Base-by-base conservation (phyloP, 2,113 vertebrate species). In the Clarias magur region DNA sequence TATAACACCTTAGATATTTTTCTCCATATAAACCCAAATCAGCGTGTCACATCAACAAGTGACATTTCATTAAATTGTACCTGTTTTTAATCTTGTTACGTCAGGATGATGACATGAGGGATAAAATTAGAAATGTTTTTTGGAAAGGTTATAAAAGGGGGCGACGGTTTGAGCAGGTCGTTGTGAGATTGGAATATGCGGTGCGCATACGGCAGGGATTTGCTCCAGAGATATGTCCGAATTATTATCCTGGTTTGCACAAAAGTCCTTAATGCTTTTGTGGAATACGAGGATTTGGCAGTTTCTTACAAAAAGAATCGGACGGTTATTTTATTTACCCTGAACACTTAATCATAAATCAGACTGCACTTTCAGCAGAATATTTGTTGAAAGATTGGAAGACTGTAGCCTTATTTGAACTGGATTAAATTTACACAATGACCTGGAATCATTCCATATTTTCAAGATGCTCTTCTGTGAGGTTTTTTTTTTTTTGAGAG, bases 291-390 rank as follows among this genome's bases (percentile, higher is more conserved):
- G 38, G 73, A 65, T 65, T 63, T 57, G 68, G 8, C 30, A 19
- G 34, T 38, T 76, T 54, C 54, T 59, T n/a, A 13, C 19, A 16
- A 16, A 82, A 79, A 48, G 48, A 48, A 56, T 3, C 25, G 27
- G 38, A 42, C 34, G 59, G 17, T 34, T 80, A 23, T 78, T 62
- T 0, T 48, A 78, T 78, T 63, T 54, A 65, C 30, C 5, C 12
- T 84, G 21, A 57, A 4, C 25, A 53, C 56, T 76, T 75, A 76
- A 63, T 85, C 72, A 65, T 38, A 76, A 78, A 85, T 85, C 72
- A 42, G 73, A 23, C 25, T 63, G 23, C 59, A n/a, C 21, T 34
- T 56, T n/a, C 16, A 25, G n/a, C 19, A 38, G 59, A 78, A 65
- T 63, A 63, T 60, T 30, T 30, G 25, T 2, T 78, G 48, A 53